Evolutionary conservation across 2,888 invertebrate species (phyloP).

Genomic region (Tenthredo mesomela): DNA sequence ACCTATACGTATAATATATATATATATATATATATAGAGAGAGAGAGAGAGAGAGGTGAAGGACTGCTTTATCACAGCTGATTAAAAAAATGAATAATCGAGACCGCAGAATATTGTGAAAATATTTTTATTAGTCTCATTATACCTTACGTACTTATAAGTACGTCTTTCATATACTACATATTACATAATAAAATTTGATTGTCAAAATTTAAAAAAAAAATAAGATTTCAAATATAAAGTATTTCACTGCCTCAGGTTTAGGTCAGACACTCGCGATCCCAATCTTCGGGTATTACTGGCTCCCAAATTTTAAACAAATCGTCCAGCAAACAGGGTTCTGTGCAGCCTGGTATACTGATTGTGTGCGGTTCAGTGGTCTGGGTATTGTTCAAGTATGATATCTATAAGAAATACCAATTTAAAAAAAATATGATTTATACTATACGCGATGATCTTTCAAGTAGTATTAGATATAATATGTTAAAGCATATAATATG

Average conservation of each 20-base stretch:
- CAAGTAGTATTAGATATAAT: background rate
- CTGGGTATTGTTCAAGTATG: slow-evolving; percentile 84
- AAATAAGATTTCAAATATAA: too few relatives aligned
- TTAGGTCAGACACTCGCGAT: slow-evolving; percentile 81
- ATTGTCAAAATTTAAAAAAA: background rate
- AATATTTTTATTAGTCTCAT: slow-evolving; percentile 10
- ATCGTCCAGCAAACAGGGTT: slow-evolving; percentile 82
- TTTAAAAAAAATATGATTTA: background rate
- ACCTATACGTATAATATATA: too few relatives aligned
- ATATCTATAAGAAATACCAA: slow-evolving; percentile 79
- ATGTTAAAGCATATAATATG: slow-evolving; percentile 71
- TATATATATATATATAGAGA: too few relatives aligned
- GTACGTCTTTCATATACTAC: background rate
- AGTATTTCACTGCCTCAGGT: background rate
- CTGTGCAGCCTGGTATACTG: slow-evolving; percentile 82
- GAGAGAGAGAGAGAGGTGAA: background rate
- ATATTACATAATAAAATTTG: background rate
- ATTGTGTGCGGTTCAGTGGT: slow-evolving; percentile 81
- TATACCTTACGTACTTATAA: background rate
- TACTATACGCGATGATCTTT: background rate
- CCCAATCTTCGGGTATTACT: slow-evolving; percentile 84
- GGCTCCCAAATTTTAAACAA: slow-evolving; percentile 80
- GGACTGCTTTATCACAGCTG: background rate
- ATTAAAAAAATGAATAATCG: background rate
- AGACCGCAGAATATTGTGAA: background rate